A percentile compares a stretch with the other conserved stretches of the same genome.
phyloP scores from a whole-genome alignment of 2,888 invertebrate species.

The Dolomedes plantarius region DNA sequence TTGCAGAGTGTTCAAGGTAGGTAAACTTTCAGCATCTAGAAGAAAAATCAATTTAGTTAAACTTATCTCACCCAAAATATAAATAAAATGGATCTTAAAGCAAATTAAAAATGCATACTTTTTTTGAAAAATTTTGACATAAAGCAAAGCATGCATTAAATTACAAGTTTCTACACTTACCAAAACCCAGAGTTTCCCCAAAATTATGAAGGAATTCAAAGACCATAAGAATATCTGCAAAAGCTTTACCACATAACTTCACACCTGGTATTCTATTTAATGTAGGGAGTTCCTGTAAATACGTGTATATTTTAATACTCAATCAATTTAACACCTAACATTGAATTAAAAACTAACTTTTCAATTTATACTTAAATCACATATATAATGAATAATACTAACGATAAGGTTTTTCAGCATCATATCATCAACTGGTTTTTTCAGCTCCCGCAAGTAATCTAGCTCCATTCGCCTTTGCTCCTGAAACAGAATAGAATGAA shows the following conservation, averaged over 20 bases:
- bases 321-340: no score
- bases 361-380: neutral
- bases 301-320: no score
- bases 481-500: slow-evolving; percentile 71
- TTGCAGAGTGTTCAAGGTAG: slow-evolving; percentile 90
- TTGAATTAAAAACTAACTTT: no score
- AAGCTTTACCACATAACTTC: slow-evolving; percentile 89
- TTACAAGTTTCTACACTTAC: no score
- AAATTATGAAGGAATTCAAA: slow-evolving; percentile 98
- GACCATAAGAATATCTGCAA: slow-evolving; percentile 95
- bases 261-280: slow-evolving; percentile 87
- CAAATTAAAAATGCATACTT: no score
- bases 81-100: no score
- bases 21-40: slow-evolving; percentile 89
- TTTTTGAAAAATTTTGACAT: no score
- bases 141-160: no score
- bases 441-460: slow-evolving; percentile 83
- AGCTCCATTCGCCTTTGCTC: slow-evolving; percentile 83
- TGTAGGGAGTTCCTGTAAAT: slow-evolving; percentile 78
- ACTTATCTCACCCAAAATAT: no score
- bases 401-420: slow-evolving; percentile 81
- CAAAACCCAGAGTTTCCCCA: slow-evolving; percentile 94
- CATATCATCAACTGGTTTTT: slow-evolving; percentile 94
- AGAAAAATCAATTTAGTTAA: no score
- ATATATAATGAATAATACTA: neutral